Conservation (phyloP, 2,888 invertebrate species). For the Lordiphosa fenestrarum region DNA sequence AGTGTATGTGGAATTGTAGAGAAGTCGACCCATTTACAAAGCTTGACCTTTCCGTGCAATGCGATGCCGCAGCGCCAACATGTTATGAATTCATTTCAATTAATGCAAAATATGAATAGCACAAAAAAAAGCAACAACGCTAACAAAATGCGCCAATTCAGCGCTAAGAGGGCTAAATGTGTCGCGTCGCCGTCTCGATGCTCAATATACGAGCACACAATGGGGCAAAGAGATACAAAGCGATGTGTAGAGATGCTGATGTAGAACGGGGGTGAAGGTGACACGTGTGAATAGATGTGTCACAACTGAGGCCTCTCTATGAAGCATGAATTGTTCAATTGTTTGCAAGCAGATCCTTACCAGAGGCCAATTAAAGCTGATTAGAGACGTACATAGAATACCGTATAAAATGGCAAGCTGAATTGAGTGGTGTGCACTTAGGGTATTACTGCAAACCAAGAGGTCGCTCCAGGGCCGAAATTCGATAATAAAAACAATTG, state of each 20-base stretch:
- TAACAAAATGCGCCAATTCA: slow-evolving; percentile 49
- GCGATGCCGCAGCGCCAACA: slow-evolving; percentile 19
- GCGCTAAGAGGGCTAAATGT: slow-evolving; percentile 34
- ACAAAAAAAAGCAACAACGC: slow-evolving; percentile 10
- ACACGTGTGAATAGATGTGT: slow-evolving; percentile 8
- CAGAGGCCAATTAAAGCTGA: no score
- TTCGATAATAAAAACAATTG: no score
- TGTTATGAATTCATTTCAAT: slow-evolving; percentile 69
- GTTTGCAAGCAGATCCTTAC: slow-evolving; percentile 8
- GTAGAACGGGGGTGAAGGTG: neutral
- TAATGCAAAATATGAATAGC: slow-evolving; percentile 58
- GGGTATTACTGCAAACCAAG: no score
- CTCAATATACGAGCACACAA: slow-evolving; percentile 6
- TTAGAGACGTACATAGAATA: no score
- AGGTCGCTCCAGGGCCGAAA: no score
- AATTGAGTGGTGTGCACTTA: no score
- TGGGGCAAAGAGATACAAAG: neutral
- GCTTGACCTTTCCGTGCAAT: slow-evolving; percentile 51
- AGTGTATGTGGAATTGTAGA: neutral
- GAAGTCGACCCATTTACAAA: slow-evolving; percentile 59
- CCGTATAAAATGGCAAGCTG: no score
- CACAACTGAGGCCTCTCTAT: slow-evolving; percentile 4
- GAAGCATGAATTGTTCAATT: slow-evolving; percentile 31
- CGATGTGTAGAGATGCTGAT: neutral
- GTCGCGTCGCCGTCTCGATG: slow-evolving; percentile 29